phyloP scores from a whole-genome alignment of 2,113 vertebrate genomes.

The Apeltes quadracus region DNA sequence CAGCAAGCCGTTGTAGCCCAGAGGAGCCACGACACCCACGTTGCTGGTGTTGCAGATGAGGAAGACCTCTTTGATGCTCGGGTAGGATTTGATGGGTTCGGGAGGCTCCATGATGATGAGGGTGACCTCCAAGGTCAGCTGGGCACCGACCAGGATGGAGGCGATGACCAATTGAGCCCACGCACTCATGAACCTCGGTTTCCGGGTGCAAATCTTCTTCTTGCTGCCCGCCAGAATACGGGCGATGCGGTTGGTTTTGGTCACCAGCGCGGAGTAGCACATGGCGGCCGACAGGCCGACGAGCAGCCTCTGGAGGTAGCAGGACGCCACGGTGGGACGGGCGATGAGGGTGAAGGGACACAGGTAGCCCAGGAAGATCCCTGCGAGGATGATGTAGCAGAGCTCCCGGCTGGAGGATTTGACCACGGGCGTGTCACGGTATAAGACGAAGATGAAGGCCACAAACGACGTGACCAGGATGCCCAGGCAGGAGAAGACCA shows the following conservation, averaged over 20 bases:
- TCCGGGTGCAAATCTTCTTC: slow-evolving; percentile 98
- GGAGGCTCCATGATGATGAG: slow-evolving; percentile 95
- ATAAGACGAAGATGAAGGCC: slow-evolving; percentile 93
- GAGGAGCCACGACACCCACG: slow-evolving; percentile 90
- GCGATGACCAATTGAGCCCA: slow-evolving; percentile 97
- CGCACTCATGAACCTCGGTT: slow-evolving; percentile 97
- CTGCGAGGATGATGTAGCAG: slow-evolving; percentile 96
- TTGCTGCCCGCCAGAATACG: slow-evolving; percentile 98
- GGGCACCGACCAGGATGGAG: slow-evolving; percentile 90
- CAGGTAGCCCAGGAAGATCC: slow-evolving; percentile 95
- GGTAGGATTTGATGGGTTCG: slow-evolving; percentile 93
- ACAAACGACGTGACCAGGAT: slow-evolving; percentile 97
- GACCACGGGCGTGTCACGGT: slow-evolving; percentile 96
- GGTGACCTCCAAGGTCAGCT: slow-evolving; percentile 90
- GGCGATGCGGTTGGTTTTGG: slow-evolving; percentile 97
- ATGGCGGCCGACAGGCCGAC: slow-evolving; percentile 96
- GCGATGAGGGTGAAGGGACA: slow-evolving; percentile 96
- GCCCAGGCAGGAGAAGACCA: slow-evolving; percentile 94
- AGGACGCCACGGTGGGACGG: slow-evolving; percentile 90
- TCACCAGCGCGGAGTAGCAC: slow-evolving; percentile 97
- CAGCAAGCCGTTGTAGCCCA: slow-evolving; percentile 96
- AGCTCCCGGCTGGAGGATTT: slow-evolving; percentile 98
- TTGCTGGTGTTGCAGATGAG: slow-evolving; percentile 99
- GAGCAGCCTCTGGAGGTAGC: slow-evolving; percentile 94
- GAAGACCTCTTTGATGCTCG: slow-evolving; percentile 95